These are phyloP conservation scores for Ictalurus furcatus DNA, from an alignment of 2,113 vertebrate species.

Conservation along the genomic window DNA sequence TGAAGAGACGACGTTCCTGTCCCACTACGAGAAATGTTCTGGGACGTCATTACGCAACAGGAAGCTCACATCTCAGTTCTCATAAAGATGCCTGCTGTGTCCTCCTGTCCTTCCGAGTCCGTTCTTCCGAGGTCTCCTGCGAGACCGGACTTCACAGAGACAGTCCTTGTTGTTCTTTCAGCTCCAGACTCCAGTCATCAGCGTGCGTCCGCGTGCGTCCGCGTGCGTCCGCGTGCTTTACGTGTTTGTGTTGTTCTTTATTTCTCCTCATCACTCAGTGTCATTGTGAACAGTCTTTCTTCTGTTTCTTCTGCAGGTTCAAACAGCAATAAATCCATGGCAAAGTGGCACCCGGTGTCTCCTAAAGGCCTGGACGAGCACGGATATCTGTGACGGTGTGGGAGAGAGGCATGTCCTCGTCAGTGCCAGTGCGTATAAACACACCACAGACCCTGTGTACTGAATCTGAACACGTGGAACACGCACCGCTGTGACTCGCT, in stretches of 20 bases:
- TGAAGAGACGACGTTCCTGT: no score
- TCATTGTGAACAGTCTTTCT: neutral
- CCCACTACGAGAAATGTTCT: no score
- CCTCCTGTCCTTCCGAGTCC: no score
- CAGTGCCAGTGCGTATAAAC: neutral
- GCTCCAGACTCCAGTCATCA: no score
- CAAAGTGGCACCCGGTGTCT: conserved; percentile 79
- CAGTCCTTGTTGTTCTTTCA: no score
- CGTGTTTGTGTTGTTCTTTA: neutral
- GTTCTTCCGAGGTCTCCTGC: no score
- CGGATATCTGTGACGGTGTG: conserved; percentile 73
- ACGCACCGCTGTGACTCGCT: neutral
- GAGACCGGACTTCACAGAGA: no score
- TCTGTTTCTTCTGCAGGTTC: conserved; percentile 63
- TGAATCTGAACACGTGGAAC: neutral
- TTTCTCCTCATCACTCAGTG: neutral
- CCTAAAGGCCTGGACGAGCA: conserved; percentile 75
- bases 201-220: neutral
- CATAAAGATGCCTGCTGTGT: no score
- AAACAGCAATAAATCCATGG: conserved; percentile 76
- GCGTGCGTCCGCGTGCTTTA: neutral
- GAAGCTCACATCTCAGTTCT: no score
- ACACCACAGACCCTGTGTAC: neutral
- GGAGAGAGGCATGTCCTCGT: neutral
- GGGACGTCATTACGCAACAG: no score